Evolutionary conservation across 2,797 vertebrate genomes (phyloP).

Genomic region (Salarias fasciatus): DNA sequence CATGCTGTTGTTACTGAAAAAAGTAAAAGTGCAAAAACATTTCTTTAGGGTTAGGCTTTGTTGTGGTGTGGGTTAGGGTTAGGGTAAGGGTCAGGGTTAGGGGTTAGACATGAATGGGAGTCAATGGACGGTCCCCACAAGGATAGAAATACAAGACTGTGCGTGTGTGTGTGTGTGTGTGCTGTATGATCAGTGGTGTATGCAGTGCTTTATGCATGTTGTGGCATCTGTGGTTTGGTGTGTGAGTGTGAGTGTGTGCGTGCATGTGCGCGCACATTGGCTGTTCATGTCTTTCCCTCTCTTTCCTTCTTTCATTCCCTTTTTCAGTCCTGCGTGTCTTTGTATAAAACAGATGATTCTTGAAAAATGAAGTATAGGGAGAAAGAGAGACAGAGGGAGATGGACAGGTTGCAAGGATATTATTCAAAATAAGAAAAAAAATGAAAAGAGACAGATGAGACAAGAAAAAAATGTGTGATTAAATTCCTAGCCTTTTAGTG

Average conservation of each 20-base stretch:
- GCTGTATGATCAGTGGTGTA: slow-evolving; percentile 46
- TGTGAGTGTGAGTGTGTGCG: too few species aligned
- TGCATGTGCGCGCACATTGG: too few species aligned
- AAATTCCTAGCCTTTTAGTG: slow-evolving; percentile 73
- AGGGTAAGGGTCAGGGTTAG: too few species aligned
- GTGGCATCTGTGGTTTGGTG: slow-evolving; percentile 61
- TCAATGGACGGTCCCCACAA: too few species aligned
- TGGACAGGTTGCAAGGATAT: slow-evolving; percentile 12
- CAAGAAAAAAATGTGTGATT: slow-evolving; percentile 60
- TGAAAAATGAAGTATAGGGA: slow-evolving; percentile 70
- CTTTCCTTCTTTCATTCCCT: not conserved
- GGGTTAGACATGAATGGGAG: too few species aligned
- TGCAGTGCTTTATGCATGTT: too few species aligned
- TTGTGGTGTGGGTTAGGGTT: too few species aligned
- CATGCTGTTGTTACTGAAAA: too few species aligned
- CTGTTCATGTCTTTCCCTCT: slow-evolving; percentile 29
- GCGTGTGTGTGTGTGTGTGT: slow-evolving; percentile 31
- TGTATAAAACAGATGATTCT: slow-evolving; percentile 66
- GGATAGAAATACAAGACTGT: too few species aligned
- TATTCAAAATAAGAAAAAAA: slow-evolving; percentile 46
- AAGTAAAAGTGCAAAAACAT: too few species aligned
- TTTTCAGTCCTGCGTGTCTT: slow-evolving; percentile 34
- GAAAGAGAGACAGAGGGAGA: slow-evolving; percentile 56
- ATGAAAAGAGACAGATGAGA: slow-evolving; percentile 45
- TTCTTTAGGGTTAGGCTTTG: too few species aligned